phyloP scores from a whole-genome alignment of 2,797 vertebrate genomes.

The Malacoctenus gilli region DNA sequence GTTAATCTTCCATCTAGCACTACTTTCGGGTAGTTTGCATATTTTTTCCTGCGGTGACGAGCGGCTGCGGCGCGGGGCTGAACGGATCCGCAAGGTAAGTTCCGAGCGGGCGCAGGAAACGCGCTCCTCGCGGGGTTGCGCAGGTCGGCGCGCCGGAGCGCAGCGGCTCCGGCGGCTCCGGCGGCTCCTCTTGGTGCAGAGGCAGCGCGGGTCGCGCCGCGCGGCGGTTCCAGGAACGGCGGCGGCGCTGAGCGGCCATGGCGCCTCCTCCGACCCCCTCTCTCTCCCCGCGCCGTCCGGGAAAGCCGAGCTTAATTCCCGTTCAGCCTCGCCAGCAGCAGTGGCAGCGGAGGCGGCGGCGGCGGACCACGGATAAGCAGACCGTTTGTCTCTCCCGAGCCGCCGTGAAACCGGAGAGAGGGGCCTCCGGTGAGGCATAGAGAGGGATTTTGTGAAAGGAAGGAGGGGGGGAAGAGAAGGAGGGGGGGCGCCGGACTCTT shows the following conservation, averaged over 20 bases:
- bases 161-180: no score
- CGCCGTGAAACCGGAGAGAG: slow-evolving; percentile 72
- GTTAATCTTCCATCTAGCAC: slow-evolving; percentile 71
- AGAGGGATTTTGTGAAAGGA: slow-evolving; percentile 54
- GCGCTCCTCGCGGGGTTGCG: neutral
- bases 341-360: slow-evolving; percentile 4
- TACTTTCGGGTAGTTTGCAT: slow-evolving; percentile 80
- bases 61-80: slow-evolving; percentile 59
- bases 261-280: slow-evolving; percentile 32
- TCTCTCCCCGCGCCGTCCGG: slow-evolving; percentile 15
- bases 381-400: slow-evolving; percentile 32
- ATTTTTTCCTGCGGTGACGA: slow-evolving; percentile 50
- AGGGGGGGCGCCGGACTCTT: slow-evolving; percentile 54
- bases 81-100: slow-evolving; percentile 72
- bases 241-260: slow-evolving; percentile 33
- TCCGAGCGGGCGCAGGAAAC: neutral
- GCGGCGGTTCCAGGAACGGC: neutral
- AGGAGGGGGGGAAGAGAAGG: neutral
- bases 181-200: no score
- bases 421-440: slow-evolving; percentile 46
- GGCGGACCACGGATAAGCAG: slow-evolving; percentile 46
- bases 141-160: neutral
- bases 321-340: slow-evolving; percentile 3
- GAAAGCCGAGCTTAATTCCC: slow-evolving; percentile 8
- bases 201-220: no score